Percentiles rank a stretch among this genome's conserved stretches.
Evolutionary conservation across 1,140 invertebrate species (phyloP).

Genomic region (Pachypeltis micranthus): DNA sequence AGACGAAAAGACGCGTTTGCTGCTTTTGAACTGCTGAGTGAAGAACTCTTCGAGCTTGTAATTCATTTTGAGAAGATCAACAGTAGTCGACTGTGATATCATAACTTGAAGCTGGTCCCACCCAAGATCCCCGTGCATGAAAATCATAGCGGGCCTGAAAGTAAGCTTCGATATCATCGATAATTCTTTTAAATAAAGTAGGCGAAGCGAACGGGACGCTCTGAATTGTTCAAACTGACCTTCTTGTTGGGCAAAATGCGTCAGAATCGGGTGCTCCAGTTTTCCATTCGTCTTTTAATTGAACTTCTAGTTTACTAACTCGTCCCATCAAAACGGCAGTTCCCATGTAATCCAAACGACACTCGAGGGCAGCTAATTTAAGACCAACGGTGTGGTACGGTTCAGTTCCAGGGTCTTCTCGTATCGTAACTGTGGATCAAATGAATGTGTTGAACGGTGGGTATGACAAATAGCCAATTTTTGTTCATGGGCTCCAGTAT

Average conservation of each 20-base stretch:
- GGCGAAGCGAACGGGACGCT: too few relatives aligned
- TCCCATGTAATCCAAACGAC: constrained; percentile 92
- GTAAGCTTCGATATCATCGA: too few relatives aligned
- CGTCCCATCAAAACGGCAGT: constrained; percentile 83
- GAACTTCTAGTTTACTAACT: constrained; percentile 68
- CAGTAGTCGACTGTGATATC: constrained; percentile 91
- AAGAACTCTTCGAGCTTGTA: constrained; percentile 95
- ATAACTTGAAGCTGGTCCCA: constrained; percentile 95
- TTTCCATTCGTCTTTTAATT: constrained; percentile 74
- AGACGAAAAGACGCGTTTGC: constrained; percentile 76
- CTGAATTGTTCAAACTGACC: too few relatives aligned
- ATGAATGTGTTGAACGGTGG: too few relatives aligned
- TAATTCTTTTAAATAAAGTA: too few relatives aligned
- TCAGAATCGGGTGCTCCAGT: constrained; percentile 27
- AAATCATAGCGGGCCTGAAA: constrained; percentile 72
- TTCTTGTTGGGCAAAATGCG: constrained; percentile 43
- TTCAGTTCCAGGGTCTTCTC: constrained; percentile 77
- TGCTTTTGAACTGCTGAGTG: constrained; percentile 86
- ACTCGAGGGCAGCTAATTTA: constrained; percentile 71
- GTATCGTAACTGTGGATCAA: constrained; percentile 70
- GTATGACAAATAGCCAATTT: too few relatives aligned
- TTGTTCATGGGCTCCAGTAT: too few relatives aligned
- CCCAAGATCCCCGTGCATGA: constrained; percentile 79
- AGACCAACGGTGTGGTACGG: constrained; percentile 81
- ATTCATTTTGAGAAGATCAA: constrained; percentile 92